Evolutionary conservation across 2,888 invertebrate genomes (phyloP), one percentile per base, ranked within the genome.

Genomic region (Cryptocheilus praepositus): DNA sequence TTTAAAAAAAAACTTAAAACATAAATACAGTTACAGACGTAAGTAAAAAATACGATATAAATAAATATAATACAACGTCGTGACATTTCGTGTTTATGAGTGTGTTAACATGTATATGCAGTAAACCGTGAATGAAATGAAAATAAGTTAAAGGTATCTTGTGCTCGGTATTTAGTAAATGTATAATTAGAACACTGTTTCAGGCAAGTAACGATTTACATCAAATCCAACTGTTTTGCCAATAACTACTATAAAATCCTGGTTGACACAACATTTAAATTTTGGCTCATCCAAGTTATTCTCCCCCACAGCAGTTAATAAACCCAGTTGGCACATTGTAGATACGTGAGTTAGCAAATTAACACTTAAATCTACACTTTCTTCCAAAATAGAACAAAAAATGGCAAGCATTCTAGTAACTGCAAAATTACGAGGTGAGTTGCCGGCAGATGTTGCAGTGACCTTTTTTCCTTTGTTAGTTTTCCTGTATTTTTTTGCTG

Each of bases 271-370:
- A 87, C 97, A 97, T 87, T 96, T 96, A 81, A 95, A 95, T 83
- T 95, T 96, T 0, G 95, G 94, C 0, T 93, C 92, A 73, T 96
- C 95, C 28, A 97, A 91, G 83, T 93, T 93, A 69, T 92, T 92
- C 81, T 94, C 94, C 58, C 94, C 94, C 0, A 94, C 91, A 0
- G 91, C 90, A 11, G 93, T 91, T 60, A 98, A 90, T 46, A 98
- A 89, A 82, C 95, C 94, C 3, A 98, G 89, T 83, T 95, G 94
- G 0, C 97, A 96, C 81, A 98, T 90, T 8, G 96, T 95, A 0
- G 96, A 94, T 76, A 98, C 94, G 90, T 97, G 97, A 1, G 95
- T 93, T 44, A 96, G 90, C n/a, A 98, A 90, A 86, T 95, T 95
- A 71, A 96, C 96, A 44, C 96, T 96, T 18, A 97, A 91, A 19